These are phyloP conservation scores for Acromyrmex echinatior DNA, from an alignment of 1,140 invertebrate genomes.

Conservation along the genomic window DNA sequence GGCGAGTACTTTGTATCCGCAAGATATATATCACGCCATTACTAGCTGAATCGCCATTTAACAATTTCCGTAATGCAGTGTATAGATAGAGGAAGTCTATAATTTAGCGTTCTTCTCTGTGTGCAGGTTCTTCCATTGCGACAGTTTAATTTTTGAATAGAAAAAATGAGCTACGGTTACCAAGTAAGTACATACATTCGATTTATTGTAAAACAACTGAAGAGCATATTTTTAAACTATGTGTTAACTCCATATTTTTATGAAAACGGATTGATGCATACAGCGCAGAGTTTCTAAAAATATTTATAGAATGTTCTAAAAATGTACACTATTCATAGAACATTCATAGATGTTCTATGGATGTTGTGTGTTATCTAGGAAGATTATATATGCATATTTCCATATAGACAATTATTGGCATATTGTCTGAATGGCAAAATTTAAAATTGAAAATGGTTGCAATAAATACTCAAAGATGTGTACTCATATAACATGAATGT, in stretches of 20 bases:
- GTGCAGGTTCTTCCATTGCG: slow-evolving; percentile 26
- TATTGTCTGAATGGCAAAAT: too few relatives aligned
- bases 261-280: neutral
- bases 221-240: slow-evolving; percentile 7
- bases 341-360: too few relatives aligned
- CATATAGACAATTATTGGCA: too few relatives aligned
- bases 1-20: too few relatives aligned
- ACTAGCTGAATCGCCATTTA: neutral
- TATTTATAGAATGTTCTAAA: too few relatives aligned
- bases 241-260: neutral
- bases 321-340: too few relatives aligned
- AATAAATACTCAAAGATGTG: too few relatives aligned
- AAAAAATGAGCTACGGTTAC: slow-evolving; percentile 79
- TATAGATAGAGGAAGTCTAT: slow-evolving; percentile 9
- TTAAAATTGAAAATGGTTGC: too few relatives aligned
- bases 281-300: too few relatives aligned
- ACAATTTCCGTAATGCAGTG: neutral
- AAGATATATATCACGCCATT: neutral
- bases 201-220: neutral
- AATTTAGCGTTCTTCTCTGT: slow-evolving; percentile 25
- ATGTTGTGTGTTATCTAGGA: too few relatives aligned
- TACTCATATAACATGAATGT: too few relatives aligned
- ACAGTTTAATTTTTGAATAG: neutral
- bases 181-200: slow-evolving; percentile 71
- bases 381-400: too few relatives aligned